Evolutionary conservation across 2,888 invertebrate genomes (phyloP).

Genomic region (Epistrophella euchroma): DNA sequence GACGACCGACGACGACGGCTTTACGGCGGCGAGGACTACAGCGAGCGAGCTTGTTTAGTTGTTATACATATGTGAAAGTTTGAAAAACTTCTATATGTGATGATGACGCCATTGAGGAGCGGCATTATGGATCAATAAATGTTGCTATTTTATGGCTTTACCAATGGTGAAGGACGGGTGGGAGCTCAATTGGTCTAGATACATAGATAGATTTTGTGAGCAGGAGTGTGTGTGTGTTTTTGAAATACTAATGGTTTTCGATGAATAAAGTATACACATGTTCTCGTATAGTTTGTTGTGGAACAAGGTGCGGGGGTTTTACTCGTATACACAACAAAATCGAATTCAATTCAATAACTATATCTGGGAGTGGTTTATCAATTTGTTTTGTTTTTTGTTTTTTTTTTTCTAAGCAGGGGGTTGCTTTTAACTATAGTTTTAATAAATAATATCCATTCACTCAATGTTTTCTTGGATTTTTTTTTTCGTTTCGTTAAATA

Average conservation of each 20-base stretch:
- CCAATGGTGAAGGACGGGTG: neutral
- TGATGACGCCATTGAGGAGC: constrained; percentile 74
- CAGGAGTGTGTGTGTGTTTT: constrained; percentile 6
- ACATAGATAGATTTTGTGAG: constrained; percentile 21
- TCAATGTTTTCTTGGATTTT: neutral
- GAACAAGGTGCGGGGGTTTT: neutral
- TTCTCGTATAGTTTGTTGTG: neutral
- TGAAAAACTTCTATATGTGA: constrained; percentile 36
- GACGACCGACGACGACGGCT: too few relatives aligned
- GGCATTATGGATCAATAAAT: constrained; percentile 74
- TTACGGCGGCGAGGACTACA: neutral
- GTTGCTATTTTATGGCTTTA: constrained; percentile 35
- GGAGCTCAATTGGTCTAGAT: constrained; percentile 12
- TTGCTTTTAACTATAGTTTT: constrained; percentile 35
- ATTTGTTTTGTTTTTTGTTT: neutral
- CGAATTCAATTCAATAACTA: constrained; percentile 16
- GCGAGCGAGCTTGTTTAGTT: constrained; percentile 27
- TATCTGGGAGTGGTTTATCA: constrained; percentile 17
- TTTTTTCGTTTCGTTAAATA: neutral
- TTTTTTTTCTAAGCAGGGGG: neutral
- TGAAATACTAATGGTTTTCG: constrained; percentile 27
- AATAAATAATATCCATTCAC: constrained; percentile 27
- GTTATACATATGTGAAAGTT: constrained; percentile 43
- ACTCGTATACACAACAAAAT: neutral
- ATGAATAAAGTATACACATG: constrained; percentile 8